These are phyloP conservation scores for Bicyclus anynana DNA, from an alignment of 1,140 invertebrate genomes.

Conservation along the genomic window DNA sequence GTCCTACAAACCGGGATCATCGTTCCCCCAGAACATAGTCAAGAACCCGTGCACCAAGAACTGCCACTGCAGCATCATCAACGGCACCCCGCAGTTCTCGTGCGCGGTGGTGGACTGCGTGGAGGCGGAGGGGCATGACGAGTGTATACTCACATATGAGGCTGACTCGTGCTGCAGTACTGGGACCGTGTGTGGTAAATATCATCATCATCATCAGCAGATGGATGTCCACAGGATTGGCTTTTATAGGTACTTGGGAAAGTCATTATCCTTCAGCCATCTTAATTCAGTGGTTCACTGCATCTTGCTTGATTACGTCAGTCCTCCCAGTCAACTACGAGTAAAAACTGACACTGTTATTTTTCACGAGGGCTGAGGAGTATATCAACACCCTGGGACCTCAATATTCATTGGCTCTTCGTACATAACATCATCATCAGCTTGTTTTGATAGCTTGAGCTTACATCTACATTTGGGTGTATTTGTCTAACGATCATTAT, in stretches of 20 bases:
- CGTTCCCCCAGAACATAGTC: constrained; percentile 49
- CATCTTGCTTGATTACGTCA: no score
- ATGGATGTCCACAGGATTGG: background rate
- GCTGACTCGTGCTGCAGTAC: constrained; percentile 64
- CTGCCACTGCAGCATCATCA: constrained; percentile 46
- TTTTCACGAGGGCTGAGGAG: no score
- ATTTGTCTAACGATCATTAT: no score
- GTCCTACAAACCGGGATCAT: constrained; percentile 37
- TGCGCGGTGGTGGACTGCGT: constrained; percentile 72
- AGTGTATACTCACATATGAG: constrained; percentile 60
- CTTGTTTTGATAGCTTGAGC: no score
- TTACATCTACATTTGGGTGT: no score
- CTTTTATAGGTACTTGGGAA: no score
- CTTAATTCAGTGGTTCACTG: no score
- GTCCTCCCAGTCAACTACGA: no score
- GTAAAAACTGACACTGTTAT: no score
- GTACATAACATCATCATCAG: no score
- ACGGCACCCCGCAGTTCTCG: constrained; percentile 44
- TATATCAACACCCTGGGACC: no score
- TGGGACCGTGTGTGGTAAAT: constrained; percentile 61
- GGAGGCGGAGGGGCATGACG: constrained; percentile 46
- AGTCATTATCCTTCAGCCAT: background rate
- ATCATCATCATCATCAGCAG: background rate
- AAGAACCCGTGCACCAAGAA: constrained; percentile 55
- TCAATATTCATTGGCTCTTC: no score